These are phyloP conservation scores for Celastrina argiolus DNA, from an alignment of 2,888 invertebrate genomes.

Conservation along the genomic window DNA sequence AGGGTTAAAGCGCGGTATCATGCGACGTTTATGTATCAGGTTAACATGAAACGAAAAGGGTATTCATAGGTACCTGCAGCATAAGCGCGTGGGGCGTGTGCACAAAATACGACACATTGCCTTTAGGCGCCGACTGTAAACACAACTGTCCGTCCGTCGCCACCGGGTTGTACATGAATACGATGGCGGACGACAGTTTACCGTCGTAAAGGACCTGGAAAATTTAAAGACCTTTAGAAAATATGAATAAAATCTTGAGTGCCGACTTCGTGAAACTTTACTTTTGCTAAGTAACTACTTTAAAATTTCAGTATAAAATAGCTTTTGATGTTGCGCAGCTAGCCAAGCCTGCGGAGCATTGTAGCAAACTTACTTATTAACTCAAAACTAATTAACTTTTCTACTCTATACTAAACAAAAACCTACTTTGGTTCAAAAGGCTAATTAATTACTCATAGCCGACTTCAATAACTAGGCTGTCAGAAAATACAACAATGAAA, in stretches of 20 bases:
- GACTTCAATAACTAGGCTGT: not conserved
- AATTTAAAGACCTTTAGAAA: conserved; percentile 12
- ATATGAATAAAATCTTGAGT: conserved; percentile 1
- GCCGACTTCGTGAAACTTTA: not conserved
- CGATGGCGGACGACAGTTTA: conserved; percentile 96
- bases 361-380: not conserved
- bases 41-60: conserved; percentile 34
- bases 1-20: conserved; percentile 3
- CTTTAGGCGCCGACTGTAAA: conserved; percentile 98
- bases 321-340: conserved; percentile 3
- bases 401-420: not conserved
- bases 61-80: conserved; percentile 90
- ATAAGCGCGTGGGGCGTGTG: conserved; percentile 99
- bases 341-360: not conserved
- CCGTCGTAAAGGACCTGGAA: conserved; percentile 97
- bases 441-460: not conserved
- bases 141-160: conserved; percentile 99
- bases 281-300: conserved; percentile 5
- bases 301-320: not conserved
- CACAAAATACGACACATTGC: conserved; percentile 97
- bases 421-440: not conserved
- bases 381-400: not conserved
- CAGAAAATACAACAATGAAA: not conserved
- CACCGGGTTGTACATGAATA: conserved; percentile 99
- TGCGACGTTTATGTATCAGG: conserved; percentile 37